phyloP scores from a whole-genome alignment of 2,797 vertebrate species.

The Micrastur ruficollis region DNA sequence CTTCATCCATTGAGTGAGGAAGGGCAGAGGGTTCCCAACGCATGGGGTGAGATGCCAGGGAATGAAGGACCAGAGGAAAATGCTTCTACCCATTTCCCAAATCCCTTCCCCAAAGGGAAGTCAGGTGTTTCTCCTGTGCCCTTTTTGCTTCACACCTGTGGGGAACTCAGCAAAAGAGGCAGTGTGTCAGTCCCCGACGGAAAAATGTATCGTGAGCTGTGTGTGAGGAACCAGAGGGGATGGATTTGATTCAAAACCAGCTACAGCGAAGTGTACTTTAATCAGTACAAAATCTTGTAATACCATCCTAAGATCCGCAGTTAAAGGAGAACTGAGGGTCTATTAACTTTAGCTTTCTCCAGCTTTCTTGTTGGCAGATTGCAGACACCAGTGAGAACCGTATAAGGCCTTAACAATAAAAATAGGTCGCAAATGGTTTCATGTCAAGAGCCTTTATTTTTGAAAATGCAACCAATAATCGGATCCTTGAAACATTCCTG shows the following conservation, averaged over 20 bases:
- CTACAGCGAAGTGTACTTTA: not conserved
- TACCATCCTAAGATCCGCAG: not conserved
- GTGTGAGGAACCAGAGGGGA: not conserved
- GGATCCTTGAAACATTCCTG: not conserved
- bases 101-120: not conserved
- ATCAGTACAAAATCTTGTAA: conserved; percentile 31
- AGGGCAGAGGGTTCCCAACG: accelerated
- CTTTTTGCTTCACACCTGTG: not conserved
- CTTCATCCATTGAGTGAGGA: not conserved
- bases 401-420: conserved; percentile 41
- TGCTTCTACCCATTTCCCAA: not conserved
- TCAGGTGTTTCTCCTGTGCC: not conserved
- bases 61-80: not conserved
- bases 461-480: not conserved
- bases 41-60: not conserved
- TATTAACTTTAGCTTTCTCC: conserved; percentile 53
- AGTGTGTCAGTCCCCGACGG: not conserved
- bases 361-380: conserved; percentile 37
- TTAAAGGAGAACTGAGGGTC: conserved; percentile 19
- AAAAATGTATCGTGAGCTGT: not conserved
- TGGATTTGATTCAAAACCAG: conserved; percentile 43
- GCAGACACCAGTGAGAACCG: conserved; percentile 20
- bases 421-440: not conserved
- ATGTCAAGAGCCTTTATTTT: not conserved
- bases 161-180: not conserved